Evolutionary conservation across 1,140 invertebrate species (phyloP), one percentile per base, ranked within the genome.

Genomic region (Conus betulinus): DNA sequence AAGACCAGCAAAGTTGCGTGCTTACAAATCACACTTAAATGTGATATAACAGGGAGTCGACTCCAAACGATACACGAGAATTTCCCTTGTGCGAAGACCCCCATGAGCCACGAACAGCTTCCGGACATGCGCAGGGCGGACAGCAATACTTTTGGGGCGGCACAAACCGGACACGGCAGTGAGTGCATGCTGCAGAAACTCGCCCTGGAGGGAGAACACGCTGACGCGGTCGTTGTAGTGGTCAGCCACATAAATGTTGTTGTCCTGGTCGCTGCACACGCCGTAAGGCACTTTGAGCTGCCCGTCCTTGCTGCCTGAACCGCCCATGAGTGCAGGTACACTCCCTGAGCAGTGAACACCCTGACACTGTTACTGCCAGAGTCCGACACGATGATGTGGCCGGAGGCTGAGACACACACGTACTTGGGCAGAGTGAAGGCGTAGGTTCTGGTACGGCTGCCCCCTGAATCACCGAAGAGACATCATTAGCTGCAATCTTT

Each of bases 221-320:
- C 89, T 89, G 15, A 93, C 88, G 4, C 98, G 96, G 95, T 99
- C 98, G 94, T 99, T 99, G 92, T 98, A 97, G 90, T 98, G 96
- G 94, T 99, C 98, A 4, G 98, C 98, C 2, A 99, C 97, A 23
- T 98, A 96, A 17, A 99, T 97, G 90, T 98, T 96, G 0, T 97
- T 97, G 81, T 97, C 96, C 81, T 96, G 96, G 93, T 98, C 97
- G 55, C 97, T 97, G 89, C 97, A 97, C 6, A 99, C 96, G 0
- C 98, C 98, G 98, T 98, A 99, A 0, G 98, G 98, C 79, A 98
- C 96, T 90, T 97, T 98, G 7, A 98, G 95, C 92, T 98, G 96
- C 0, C 98, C 97, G 89, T 97, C 96, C 6, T 96, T 96, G 85
- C 97, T 96, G 0, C 97, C 97, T 90, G 97, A 97, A 74, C 96